Percentiles rank a stretch among this genome's conserved stretches.
Conservation (phyloP, 2,888 invertebrate genomes). For the Erebia epiphron region DNA sequence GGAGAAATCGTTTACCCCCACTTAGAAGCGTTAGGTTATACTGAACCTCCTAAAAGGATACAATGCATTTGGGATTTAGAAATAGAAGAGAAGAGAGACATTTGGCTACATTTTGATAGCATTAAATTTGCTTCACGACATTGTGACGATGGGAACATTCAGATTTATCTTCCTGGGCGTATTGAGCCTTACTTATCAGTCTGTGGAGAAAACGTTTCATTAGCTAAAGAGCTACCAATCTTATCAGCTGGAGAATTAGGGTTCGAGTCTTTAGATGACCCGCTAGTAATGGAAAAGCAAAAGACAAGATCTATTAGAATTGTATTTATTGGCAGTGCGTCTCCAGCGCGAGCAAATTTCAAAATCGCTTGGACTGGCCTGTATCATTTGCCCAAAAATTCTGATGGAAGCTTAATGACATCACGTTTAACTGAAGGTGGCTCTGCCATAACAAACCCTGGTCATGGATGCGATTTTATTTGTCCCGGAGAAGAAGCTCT, state of each 20-base stretch:
- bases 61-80: constrained; percentile 92
- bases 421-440: constrained; percentile 87
- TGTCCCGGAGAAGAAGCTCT: constrained; percentile 93
- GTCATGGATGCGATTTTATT: constrained; percentile 90
- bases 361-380: constrained; percentile 96
- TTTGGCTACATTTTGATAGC: constrained; percentile 94
- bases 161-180: constrained; percentile 89
- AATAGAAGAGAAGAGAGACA: constrained; percentile 91
- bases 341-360: constrained; percentile 92
- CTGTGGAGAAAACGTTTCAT: constrained; percentile 93
- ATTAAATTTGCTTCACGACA: constrained; percentile 92
- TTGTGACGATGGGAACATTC: constrained; percentile 93
- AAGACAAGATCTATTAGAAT: constrained; percentile 86
- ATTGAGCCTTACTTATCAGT: constrained; percentile 90
- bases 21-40: constrained; percentile 89
- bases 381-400: constrained; percentile 92
- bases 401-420: constrained; percentile 90
- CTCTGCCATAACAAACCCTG: constrained; percentile 59
- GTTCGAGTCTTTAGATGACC: constrained; percentile 81
- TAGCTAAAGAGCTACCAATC: constrained; percentile 90
- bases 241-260: constrained; percentile 90
- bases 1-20: constrained; percentile 95
- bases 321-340: constrained; percentile 89
- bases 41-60: constrained; percentile 86
- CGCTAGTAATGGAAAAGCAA: constrained; percentile 82